Percentiles rank a stretch among this genome's conserved stretches.
phyloP scores from a whole-genome alignment of 2,888 invertebrate genomes.

The Cyclophora punctaria region DNA sequence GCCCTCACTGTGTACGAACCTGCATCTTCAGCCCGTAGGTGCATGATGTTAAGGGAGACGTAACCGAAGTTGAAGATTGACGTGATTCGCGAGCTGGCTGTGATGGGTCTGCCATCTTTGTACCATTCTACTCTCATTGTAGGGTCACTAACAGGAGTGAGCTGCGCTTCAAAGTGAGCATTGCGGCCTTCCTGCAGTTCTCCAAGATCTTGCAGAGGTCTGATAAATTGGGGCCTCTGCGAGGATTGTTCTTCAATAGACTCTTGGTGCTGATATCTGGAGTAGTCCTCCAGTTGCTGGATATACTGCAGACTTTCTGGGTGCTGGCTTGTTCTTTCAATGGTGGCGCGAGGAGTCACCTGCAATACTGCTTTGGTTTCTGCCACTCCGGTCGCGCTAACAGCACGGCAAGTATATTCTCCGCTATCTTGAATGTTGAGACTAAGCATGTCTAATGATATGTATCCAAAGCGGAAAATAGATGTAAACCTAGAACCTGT shows the following conservation, averaged over 20 bases:
- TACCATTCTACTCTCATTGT: slow-evolving; percentile 97
- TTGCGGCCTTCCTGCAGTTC: slow-evolving; percentile 92
- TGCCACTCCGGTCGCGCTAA: slow-evolving; percentile 89
- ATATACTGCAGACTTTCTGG: slow-evolving; percentile 94
- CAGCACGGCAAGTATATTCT: slow-evolving; percentile 91
- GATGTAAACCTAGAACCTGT: slow-evolving; percentile 95
- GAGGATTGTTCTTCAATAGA: slow-evolving; percentile 86
- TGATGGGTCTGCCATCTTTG: slow-evolving; percentile 94
- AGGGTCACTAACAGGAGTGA: slow-evolving; percentile 93
- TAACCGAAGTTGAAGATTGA: slow-evolving; percentile 99
- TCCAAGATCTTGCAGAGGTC: slow-evolving; percentile 88
- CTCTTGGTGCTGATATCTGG: slow-evolving; percentile 89
- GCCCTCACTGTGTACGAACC: slow-evolving; percentile 95
- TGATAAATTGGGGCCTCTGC: slow-evolving; percentile 91
- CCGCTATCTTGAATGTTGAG: slow-evolving; percentile 90
- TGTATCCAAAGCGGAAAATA: slow-evolving; percentile 97
- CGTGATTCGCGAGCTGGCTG: slow-evolving; percentile 97
- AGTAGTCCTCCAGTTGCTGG: slow-evolving; percentile 92
- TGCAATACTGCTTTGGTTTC: slow-evolving; percentile 88
- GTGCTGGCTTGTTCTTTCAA: slow-evolving; percentile 92
- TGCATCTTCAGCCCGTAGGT: slow-evolving; percentile 98
- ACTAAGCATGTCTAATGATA: slow-evolving; percentile 93
- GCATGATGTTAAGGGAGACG: slow-evolving; percentile 98
- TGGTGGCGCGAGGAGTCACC: slow-evolving; percentile 86
- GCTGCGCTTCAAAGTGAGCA: slow-evolving; percentile 94